phyloP scores from a whole-genome alignment of 2,797 vertebrate genomes.

The Typhlichthys eigenmanni region DNA sequence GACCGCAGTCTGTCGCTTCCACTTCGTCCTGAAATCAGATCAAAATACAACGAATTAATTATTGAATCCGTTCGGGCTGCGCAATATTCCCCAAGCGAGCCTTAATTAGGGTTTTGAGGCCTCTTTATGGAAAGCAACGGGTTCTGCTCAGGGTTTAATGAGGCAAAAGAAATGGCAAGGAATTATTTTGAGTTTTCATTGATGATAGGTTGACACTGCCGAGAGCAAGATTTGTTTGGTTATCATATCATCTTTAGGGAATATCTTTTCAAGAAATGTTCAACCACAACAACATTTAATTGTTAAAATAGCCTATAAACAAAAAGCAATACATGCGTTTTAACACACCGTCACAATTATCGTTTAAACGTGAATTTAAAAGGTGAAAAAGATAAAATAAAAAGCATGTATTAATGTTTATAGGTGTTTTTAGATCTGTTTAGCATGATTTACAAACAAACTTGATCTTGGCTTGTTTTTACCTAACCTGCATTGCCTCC shows the following conservation, averaged over 20 bases:
- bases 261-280: no score
- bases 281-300: no score
- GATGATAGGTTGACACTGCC: not conserved
- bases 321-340: no score
- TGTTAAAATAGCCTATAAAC: no score
- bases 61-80: slow-evolving; percentile 61
- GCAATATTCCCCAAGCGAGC: slow-evolving; percentile 57
- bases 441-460: no score
- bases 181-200: slow-evolving; percentile 2
- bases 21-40: slow-evolving; percentile 87
- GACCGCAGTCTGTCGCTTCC: slow-evolving; percentile 92
- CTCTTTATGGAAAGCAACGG: slow-evolving; percentile 61
- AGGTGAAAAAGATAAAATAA: not conserved
- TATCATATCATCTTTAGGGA: no score
- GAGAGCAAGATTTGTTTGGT: not conserved
- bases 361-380: not conserved
- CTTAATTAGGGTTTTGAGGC: slow-evolving; percentile 65
- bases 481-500: no score
- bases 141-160: slow-evolving; percentile 57
- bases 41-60: slow-evolving; percentile 74
- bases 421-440: no score
- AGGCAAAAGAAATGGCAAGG: slow-evolving; percentile 27
- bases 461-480: no score
- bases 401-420: no score
- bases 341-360: not conserved